Evolutionary conservation across 2,113 vertebrate genomes (phyloP), one percentile per base, ranked within the genome.

Genomic region (Pseudopipra pipra): DNA sequence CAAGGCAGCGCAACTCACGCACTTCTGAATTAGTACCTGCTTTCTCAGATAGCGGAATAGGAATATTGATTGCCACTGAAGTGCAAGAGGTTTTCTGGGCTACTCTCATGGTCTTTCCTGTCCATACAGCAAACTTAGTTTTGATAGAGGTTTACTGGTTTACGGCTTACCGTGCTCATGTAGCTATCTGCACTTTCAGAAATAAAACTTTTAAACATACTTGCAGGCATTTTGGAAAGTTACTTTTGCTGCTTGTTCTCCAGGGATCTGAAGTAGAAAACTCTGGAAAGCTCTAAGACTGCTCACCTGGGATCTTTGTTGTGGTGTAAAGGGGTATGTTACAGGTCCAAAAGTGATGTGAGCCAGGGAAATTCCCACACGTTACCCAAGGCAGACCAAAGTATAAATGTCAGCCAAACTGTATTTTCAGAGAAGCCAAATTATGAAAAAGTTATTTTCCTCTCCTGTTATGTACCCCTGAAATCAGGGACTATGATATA

Each of bases 1-100:
- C 31, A 30, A 8, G 35, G 15, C 4, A 27, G 39, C 4, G 8
- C 7, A 24, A 1, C 27, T 72, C 0, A 0, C 6, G 18, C 7
- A 3, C 9, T 49, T 84, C 16, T 83, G 44, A 55, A 20, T 66
- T 84, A 46, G 13, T 39, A 8, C 31, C 24, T 12, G 3, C 44
- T 39, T 16, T 65, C 4, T 67, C 31, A 68, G 24, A 31, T 58
- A 76, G 19, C 11, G 0, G 1, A 61, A 25, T 12, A 27, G 55
- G 28, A 78, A 19, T 51, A 21, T 61, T 39, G 8, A 5, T 51
- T 68, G 22, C n/a, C 17, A 18, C 3, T 62, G 7, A 39, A 0
- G 1, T 23, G 14, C 3, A 35, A 14, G 56, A 59, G 8, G 6
- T 63, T 89, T 62, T 35, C 56, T 61, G 56, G 28, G 11, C 18